A percentile compares a stretch with the other conserved stretches of the same genome.
Evolutionary conservation across 2,888 invertebrate species (phyloP).

Genomic region (Copidosoma aretas): DNA sequence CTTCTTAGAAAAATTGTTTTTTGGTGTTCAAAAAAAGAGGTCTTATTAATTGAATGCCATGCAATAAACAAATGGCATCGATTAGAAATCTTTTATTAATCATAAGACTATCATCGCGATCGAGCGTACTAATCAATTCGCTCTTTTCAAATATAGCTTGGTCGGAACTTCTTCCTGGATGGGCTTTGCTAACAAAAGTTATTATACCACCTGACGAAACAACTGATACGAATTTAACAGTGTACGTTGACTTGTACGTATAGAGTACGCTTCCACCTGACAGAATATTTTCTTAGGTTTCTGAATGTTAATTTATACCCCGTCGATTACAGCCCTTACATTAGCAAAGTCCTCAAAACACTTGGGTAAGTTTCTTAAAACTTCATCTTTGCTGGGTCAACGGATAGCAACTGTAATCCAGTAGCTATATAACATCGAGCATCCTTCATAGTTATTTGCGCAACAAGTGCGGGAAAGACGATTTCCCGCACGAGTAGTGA

Average conservation of each 20-base stretch:
- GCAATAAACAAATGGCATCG: constrained; percentile 30
- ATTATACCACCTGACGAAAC: constrained; percentile 47
- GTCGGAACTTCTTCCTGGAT: constrained; percentile 35
- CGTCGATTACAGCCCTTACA: constrained; percentile 48
- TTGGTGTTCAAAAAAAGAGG: constrained; percentile 36
- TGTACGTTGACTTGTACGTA: constrained; percentile 43
- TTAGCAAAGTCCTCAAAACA: constrained; percentile 47
- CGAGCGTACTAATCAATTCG: constrained; percentile 22
- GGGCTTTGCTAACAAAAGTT: constrained; percentile 44
- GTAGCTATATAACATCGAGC: constrained; percentile 8
- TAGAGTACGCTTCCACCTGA: constrained; percentile 43
- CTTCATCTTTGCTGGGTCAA: constrained; percentile 8
- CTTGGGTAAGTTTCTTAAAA: constrained; percentile 35
- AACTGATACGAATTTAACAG: constrained; percentile 42
- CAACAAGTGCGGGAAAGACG: no score
- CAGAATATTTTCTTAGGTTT: constrained; percentile 40
- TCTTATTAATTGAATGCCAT: constrained; percentile 31
- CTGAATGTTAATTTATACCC: constrained; percentile 46
- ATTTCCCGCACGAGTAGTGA: no score
- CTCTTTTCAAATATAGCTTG: constrained; percentile 35
- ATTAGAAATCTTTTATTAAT: constrained; percentile 39
- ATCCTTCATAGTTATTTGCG: constrained; percentile 6
- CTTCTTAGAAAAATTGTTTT: constrained; percentile 35
- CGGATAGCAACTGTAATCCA: constrained; percentile 10
- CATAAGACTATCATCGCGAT: constrained; percentile 39